Conservation (phyloP, 2,113 vertebrate genomes). For the Alexandromys fortis region DNA sequence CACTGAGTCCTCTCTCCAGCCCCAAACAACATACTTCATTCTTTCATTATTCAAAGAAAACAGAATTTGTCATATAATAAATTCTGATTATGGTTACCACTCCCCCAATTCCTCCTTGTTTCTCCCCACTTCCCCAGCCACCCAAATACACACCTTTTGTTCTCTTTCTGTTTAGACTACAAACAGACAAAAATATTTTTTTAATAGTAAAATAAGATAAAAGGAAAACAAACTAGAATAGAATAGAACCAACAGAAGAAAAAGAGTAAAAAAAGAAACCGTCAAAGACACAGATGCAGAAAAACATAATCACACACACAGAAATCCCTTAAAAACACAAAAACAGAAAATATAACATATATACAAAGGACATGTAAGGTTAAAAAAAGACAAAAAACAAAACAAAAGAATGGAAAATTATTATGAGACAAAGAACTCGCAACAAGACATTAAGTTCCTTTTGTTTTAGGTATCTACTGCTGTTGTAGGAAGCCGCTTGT, state of each 20-base stretch:
- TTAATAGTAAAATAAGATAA: not conserved
- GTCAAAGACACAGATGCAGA: not conserved
- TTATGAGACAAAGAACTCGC: not conserved
- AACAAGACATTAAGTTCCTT: not conserved
- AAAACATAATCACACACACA: not conserved
- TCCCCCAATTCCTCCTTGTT: not conserved
- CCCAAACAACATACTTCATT: not conserved
- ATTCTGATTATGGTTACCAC: not conserved
- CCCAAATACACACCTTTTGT: not conserved
- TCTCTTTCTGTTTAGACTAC: not conserved
- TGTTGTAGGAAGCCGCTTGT: not conserved
- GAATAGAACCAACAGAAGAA: not conserved
- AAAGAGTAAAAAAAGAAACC: not conserved
- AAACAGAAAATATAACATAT: not conserved
- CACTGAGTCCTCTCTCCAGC: not conserved
- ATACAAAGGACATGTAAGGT: not conserved
- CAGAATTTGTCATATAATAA: not conserved
- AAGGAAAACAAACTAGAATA: not conserved
- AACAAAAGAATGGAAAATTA: not conserved
- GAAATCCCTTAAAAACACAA: not conserved
- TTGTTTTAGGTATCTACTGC: not conserved
- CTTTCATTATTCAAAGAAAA: not conserved
- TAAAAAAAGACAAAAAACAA: not conserved
- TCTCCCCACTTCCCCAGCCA: not conserved
- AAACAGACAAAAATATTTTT: not conserved